Conservation (phyloP, 2,888 invertebrate species). For the Metalampra italica region DNA sequence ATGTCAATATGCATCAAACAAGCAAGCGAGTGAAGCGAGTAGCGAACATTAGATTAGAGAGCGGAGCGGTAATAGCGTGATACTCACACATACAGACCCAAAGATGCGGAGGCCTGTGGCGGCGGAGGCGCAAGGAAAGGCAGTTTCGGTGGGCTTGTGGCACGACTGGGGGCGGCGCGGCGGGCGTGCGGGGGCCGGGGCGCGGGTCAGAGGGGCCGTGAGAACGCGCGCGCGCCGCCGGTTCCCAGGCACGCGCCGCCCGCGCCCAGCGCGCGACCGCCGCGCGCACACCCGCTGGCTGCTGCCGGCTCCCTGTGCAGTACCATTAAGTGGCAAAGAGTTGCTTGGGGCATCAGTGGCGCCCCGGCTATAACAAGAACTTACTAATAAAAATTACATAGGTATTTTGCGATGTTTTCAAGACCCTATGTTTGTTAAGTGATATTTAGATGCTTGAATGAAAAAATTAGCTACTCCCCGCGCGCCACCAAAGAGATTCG, state of each 20-base stretch:
- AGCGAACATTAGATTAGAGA: conserved; percentile 4
- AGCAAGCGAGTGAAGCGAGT: no score
- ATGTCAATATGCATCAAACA: no score
- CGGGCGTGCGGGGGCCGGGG: conserved; percentile 15
- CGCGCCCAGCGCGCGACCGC: conserved; percentile 50
- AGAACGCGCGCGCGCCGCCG: conserved; percentile 76
- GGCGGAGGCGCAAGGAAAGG: conserved; percentile 30
- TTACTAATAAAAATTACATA: no score
- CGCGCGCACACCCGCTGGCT: conserved; percentile 26
- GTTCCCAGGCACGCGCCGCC: conserved; percentile 76
- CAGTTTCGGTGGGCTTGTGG: conserved; percentile 29
- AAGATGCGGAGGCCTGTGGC: no score
- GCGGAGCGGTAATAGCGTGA: background rate
- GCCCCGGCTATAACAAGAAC: no score
- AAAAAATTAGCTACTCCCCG: no score
- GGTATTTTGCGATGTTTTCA: no score
- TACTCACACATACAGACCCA: conserved; percentile 20
- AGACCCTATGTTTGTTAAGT: no score
- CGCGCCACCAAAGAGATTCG: no score
- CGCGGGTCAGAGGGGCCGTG: conserved; percentile 69
- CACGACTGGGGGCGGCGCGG: background rate
- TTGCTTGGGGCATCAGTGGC: background rate
- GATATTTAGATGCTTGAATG: no score
- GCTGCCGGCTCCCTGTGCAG: no score
- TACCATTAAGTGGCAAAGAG: no score